These are phyloP conservation scores for Protobothrops mucrosquamatus DNA, from an alignment of 2,113 vertebrate genomes.

Conservation along the genomic window DNA sequence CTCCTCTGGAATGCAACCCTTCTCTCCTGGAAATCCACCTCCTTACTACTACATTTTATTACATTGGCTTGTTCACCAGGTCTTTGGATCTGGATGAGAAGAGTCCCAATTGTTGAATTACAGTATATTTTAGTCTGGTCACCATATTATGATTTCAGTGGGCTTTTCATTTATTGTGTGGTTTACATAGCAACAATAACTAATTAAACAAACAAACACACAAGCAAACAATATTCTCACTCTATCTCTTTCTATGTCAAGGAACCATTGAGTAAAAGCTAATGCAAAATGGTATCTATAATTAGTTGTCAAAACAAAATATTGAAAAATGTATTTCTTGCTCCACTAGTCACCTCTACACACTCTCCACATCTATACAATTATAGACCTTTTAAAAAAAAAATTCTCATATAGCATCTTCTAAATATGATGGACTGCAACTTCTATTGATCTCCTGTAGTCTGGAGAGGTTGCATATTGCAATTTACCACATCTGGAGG, in stretches of 20 bases:
- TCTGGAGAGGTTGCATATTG: background rate
- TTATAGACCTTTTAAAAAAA: background rate
- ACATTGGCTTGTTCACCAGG: background rate
- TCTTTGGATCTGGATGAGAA: background rate
- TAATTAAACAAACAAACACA: background rate
- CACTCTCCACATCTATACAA: background rate
- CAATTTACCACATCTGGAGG: background rate
- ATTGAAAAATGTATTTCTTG: background rate
- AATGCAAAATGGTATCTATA: slow-evolving; percentile 36
- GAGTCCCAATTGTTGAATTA: background rate
- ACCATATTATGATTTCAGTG: background rate
- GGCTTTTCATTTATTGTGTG: background rate
- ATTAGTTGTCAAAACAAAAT: slow-evolving; percentile 7
- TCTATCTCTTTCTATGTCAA: slow-evolving; percentile 16
- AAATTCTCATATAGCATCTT: background rate
- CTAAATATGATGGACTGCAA: background rate
- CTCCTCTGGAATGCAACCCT: too few relatives aligned
- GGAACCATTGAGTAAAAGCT: slow-evolving; percentile 24
- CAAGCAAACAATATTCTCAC: background rate
- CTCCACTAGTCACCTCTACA: background rate
- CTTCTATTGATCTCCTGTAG: background rate
- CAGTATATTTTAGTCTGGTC: background rate
- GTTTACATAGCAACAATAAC: background rate
- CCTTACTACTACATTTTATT: background rate
- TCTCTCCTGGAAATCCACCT: background rate